These are phyloP conservation scores for Poecilia velifera DNA, from an alignment of 2,797 vertebrate genomes.

Conservation along the genomic window DNA sequence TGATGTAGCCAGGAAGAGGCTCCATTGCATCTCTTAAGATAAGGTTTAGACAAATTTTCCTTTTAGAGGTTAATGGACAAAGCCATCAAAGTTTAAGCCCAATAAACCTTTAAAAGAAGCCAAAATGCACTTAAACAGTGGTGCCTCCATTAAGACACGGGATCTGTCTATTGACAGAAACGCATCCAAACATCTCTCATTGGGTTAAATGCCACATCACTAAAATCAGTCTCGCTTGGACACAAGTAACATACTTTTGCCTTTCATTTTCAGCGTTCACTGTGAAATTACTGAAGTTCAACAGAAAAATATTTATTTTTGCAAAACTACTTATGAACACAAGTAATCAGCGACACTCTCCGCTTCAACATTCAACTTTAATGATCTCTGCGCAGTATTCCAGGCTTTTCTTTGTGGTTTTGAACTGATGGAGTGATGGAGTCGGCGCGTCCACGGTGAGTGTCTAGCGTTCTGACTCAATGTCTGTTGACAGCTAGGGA, in stretches of 20 bases:
- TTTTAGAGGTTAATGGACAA: background rate
- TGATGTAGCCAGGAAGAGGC: background rate
- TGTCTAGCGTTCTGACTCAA: slow-evolving; percentile 62
- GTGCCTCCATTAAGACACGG: background rate
- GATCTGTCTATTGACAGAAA: background rate
- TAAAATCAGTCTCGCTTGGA: background rate
- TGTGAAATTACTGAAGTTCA: background rate
- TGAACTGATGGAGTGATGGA: slow-evolving; percentile 53
- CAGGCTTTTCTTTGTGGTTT: slow-evolving; percentile 44
- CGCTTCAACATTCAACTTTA: slow-evolving; percentile 25
- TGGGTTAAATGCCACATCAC: background rate
- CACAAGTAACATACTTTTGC: background rate
- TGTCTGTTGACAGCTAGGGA: slow-evolving; percentile 75
- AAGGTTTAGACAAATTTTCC: background rate
- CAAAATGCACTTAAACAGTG: background rate
- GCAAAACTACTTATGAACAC: background rate
- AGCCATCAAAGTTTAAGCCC: background rate
- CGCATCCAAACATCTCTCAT: background rate
- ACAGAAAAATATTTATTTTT: background rate
- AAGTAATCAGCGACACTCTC: slow-evolving; percentile 28
- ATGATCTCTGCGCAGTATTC: slow-evolving; percentile 7
- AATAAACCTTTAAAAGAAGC: background rate
- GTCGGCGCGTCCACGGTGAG: slow-evolving; percentile 59
- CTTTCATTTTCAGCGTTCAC: background rate
- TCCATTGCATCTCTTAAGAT: background rate